Conservation (phyloP, 2,113 vertebrate species). For the Mungos mungo region DNA sequence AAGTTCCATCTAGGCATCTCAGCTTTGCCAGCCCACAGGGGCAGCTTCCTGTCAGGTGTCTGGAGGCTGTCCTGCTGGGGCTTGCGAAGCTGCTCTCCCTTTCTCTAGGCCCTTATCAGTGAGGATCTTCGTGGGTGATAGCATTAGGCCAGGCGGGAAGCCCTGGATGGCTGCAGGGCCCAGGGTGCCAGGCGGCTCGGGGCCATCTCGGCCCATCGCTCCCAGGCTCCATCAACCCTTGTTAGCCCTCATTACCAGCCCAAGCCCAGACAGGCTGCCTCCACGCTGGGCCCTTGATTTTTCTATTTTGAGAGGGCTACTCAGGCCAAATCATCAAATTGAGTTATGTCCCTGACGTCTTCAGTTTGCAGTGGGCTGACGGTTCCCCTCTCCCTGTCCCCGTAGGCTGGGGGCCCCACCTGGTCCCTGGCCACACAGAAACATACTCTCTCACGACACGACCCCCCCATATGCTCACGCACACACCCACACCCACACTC, state of each 20-base stretch:
- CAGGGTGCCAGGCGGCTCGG: slow-evolving; percentile 69
- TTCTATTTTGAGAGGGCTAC: slow-evolving; percentile 75
- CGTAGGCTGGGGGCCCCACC: background rate
- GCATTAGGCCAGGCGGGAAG: slow-evolving; percentile 58
- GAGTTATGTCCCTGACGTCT: slow-evolving; percentile 72
- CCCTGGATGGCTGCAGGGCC: slow-evolving; percentile 42
- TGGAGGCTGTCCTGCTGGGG: background rate
- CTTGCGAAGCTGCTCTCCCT: background rate
- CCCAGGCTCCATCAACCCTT: slow-evolving; percentile 71
- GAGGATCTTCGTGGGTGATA: background rate
- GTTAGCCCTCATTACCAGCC: slow-evolving; percentile 77
- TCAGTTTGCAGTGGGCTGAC: background rate
- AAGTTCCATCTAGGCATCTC: background rate
- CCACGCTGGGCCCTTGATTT: slow-evolving; percentile 71
- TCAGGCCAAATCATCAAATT: slow-evolving; percentile 74
- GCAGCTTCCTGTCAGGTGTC: background rate
- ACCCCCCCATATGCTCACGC: background rate
- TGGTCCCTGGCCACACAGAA: background rate
- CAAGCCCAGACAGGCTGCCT: slow-evolving; percentile 79
- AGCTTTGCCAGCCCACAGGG: background rate
- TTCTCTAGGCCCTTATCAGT: slow-evolving; percentile 25
- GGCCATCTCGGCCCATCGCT: slow-evolving; percentile 68
- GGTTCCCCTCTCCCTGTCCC: background rate
- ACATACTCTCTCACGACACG: background rate
- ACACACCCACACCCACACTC: background rate